Percentiles rank a stretch among this genome's conserved stretches.
Evolutionary conservation across 1,140 invertebrate species (phyloP).

Genomic region (Holotrichia oblita): DNA sequence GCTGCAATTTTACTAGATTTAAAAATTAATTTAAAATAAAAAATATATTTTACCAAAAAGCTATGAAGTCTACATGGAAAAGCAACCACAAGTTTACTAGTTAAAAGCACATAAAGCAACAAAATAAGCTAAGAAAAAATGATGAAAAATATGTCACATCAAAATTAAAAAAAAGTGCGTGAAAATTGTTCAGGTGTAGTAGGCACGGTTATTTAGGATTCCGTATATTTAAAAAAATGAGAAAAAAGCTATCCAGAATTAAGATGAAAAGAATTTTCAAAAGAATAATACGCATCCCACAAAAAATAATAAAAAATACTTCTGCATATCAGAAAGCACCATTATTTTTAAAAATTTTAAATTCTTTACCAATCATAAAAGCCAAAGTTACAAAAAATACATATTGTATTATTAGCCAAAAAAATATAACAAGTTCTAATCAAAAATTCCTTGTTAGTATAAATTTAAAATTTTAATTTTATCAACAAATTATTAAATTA

Average conservation of each 20-base stretch:
- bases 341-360: neutral
- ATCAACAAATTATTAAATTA: conserved; percentile 34
- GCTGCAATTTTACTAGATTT: no score
- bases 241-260: neutral
- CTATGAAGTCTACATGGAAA: no score
- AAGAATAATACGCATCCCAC: conserved; percentile 5
- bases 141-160: no score
- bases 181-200: neutral
- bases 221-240: neutral
- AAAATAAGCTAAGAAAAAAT: no score
- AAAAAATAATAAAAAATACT: neutral
- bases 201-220: neutral
- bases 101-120: neutral
- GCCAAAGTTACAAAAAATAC: neutral
- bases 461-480: conserved; percentile 24
- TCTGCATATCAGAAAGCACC: neutral
- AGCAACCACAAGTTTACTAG: no score
- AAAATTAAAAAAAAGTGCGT: neutral
- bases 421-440: neutral
- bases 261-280: neutral
- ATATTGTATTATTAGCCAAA: conserved; percentile 12
- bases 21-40: no score
- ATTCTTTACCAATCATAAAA: neutral
- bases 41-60: no score
- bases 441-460: conserved; percentile 26